Conservation (phyloP, 2,888 invertebrate genomes). For the Apoda limacodes region DNA sequence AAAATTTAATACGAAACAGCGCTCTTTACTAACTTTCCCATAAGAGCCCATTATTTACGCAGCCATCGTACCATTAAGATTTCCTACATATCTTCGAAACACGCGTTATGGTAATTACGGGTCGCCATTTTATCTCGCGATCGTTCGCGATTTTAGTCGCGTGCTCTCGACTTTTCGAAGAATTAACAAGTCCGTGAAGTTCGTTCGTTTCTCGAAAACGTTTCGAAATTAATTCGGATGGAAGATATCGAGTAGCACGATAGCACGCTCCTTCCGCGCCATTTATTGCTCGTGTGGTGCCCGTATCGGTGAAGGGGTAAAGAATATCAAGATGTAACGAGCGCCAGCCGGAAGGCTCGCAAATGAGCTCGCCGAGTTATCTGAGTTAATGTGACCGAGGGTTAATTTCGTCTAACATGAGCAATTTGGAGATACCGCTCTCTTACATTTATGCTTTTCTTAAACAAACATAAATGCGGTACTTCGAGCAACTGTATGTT, state of each 20-base stretch:
- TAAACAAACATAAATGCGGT: constrained; percentile 12
- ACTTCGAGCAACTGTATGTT: neutral
- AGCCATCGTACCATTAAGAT: constrained; percentile 69
- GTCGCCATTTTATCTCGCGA: constrained; percentile 67
- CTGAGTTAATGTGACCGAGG: constrained; percentile 66
- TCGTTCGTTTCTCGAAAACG: constrained; percentile 58
- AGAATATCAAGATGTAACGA: constrained; percentile 70
- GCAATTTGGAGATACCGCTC: constrained; percentile 62
- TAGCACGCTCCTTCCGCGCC: constrained; percentile 66
- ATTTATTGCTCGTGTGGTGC: constrained; percentile 69
- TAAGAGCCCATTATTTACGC: constrained; percentile 69
- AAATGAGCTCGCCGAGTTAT: constrained; percentile 70
- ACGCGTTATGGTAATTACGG: constrained; percentile 68
- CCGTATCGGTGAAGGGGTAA: constrained; percentile 66
- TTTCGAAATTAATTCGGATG: constrained; percentile 69
- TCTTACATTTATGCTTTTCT: constrained; percentile 44
- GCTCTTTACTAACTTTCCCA: constrained; percentile 67
- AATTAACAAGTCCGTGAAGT: constrained; percentile 67
- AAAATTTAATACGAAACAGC: constrained; percentile 68
- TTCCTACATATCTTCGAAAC: constrained; percentile 68
- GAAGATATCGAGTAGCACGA: constrained; percentile 66
- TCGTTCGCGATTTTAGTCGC: constrained; percentile 60
- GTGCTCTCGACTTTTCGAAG: constrained; percentile 44
- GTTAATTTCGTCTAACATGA: constrained; percentile 69
- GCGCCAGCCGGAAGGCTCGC: constrained; percentile 66